Evolutionary conservation across 92 coral and sea anemone species (phyloP), one percentile per base, ranked within the genome.

Genomic region (Phenganax marumi): DNA sequence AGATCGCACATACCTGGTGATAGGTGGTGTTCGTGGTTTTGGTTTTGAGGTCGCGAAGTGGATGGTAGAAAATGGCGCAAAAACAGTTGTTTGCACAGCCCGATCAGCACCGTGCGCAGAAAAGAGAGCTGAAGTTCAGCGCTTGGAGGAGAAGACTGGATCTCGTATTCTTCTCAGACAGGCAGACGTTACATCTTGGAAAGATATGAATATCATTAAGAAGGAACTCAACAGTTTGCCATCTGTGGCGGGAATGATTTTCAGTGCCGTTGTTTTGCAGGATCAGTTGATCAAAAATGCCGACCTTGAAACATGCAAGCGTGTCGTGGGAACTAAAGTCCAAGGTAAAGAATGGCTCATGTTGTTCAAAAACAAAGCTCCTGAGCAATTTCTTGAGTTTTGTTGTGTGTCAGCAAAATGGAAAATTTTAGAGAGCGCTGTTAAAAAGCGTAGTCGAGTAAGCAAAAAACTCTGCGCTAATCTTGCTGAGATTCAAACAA

Each of bases 1-100:
- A 14, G 77, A 86, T 65, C 87, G 92, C 48, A 83, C 90, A 11
- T 89, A 89, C 73, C 61, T 89, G 81, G 89, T 89, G 49, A 85
- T 86, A 9, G 92, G 92, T 52, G 92, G 92, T 50, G 85, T 86
- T 18, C 86, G 85, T 8, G 92, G 92, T 21, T 89, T 89, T 73
- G 92, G 92, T 10, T 89, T 89, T 70, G 90, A 89, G 73, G 87
- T 89, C 39, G 92, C 92, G 46, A 84, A 72, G 12, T 89, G 92
- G 92, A 89, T 89, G 92, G 92, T 87, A 13, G 60, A 83, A 53
- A 75, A 78, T 55, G 92, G 90, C 19, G 92, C 92, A 17, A 87
- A 87, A 69, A 86, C 88, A 54, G 77, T 89, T 43, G 85, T 89
- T 16, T 86, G 87, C 6, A 65, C 85, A 26, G 92, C 89, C 52